phyloP scores from a whole-genome alignment of 2,797 vertebrate genomes.

The Sebastes oblongus region DNA sequence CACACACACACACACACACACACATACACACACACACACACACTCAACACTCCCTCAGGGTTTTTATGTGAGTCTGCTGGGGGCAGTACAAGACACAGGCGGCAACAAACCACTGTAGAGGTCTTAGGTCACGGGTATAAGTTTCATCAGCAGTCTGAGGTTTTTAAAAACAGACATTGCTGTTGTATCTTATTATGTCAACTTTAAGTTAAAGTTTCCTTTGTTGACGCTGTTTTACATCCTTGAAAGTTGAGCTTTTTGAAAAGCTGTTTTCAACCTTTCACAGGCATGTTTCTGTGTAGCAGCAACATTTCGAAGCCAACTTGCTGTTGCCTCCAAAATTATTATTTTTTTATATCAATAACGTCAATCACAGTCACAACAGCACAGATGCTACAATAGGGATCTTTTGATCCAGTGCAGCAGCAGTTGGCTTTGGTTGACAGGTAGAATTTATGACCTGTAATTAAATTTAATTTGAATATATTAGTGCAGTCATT shows the following conservation, averaged over 20 bases:
- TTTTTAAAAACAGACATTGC: background rate
- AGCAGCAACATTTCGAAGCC: background rate
- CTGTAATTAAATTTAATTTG: background rate
- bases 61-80: constrained; percentile 33
- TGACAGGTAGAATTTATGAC: background rate
- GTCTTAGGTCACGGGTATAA: constrained; percentile 32
- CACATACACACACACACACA: background rate
- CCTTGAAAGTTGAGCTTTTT: background rate
- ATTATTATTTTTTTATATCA: background rate
- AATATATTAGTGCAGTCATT: background rate
- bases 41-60: background rate
- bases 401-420: background rate
- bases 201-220: background rate
- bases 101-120: constrained; percentile 17
- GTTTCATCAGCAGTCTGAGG: constrained; percentile 24
- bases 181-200: background rate
- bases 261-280: background rate
- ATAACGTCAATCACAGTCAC: background rate
- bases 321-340: background rate
- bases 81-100: constrained; percentile 5
- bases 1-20: background rate
- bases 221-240: background rate
- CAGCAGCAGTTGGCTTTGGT: background rate
- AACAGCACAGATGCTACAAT: background rate
- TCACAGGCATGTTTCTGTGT: background rate